These are phyloP conservation scores for Paracentrotus lividus DNA, from an alignment of 53 echinoderm and acorn worm genomes.

Conservation along the genomic window DNA sequence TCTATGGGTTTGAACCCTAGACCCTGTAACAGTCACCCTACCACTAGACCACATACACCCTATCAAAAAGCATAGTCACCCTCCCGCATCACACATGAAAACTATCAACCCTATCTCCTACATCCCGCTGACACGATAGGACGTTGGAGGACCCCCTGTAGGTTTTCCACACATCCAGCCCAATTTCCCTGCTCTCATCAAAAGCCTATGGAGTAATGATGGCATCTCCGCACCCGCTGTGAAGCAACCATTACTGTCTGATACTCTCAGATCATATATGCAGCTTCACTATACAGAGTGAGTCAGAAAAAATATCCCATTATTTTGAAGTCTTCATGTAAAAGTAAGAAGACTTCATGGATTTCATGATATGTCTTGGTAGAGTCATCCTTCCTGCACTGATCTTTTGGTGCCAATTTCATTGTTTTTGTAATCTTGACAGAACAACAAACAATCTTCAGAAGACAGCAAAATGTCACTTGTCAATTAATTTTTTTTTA, in stretches of 20 bases:
- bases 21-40: not conserved
- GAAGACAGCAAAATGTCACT: too few relatives aligned
- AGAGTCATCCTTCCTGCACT: too few relatives aligned
- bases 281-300: not conserved
- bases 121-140: not conserved
- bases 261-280: not conserved
- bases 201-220: not conserved
- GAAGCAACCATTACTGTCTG: slow-evolving; percentile 15
- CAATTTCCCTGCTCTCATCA: slow-evolving; percentile 30
- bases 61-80: not conserved
- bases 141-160: not conserved
- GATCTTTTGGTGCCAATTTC: too few relatives aligned
- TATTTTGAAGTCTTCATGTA: too few relatives aligned
- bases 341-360: too few relatives aligned
- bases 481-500: too few relatives aligned
- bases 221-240: slow-evolving; percentile 10
- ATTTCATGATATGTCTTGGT: too few relatives aligned
- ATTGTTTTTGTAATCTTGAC: too few relatives aligned
- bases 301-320: too few relatives aligned
- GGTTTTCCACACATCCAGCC: slow-evolving; percentile 14
- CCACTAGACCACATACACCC: not conserved
- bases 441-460: too few relatives aligned
- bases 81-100: not conserved
- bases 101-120: not conserved
- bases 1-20: not conserved